Percentiles rank a stretch among this genome's conserved stretches.
These are phyloP conservation scores for Indicator indicator DNA, from an alignment of 2,113 vertebrate genomes.

Conservation along the genomic window DNA sequence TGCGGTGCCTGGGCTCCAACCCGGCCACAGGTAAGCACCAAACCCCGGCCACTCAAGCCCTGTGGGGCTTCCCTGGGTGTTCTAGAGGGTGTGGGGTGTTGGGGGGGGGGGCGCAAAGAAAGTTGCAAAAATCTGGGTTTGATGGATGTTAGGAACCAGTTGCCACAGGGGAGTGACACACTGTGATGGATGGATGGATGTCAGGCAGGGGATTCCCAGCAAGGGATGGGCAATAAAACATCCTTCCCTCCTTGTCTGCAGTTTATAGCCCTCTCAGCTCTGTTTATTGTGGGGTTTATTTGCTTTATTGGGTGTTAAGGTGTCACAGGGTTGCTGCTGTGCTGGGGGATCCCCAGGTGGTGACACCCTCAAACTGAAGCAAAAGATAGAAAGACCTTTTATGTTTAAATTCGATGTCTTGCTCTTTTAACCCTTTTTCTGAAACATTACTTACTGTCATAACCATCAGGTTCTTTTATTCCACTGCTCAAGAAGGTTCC, in stretches of 20 bases:
- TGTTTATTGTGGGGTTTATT: rapidly evolving
- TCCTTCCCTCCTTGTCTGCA: not conserved
- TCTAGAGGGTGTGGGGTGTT: not conserved
- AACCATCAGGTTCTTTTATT: not conserved
- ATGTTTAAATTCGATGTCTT: not conserved
- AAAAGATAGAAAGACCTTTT: not conserved
- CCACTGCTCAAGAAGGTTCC: not conserved
- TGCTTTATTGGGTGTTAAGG: not conserved
- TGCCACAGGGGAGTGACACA: rapidly evolving
- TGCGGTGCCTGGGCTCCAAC: not conserved
- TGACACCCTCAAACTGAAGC: rapidly evolving
- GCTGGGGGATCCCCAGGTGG: not conserved
- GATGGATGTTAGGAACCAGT: rapidly evolving
- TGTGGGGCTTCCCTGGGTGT: not conserved
- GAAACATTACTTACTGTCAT: rapidly evolving
- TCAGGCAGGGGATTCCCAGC: not conserved
- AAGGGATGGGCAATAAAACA: not conserved
- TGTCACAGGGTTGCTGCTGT: not conserved
- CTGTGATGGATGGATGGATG: not conserved
- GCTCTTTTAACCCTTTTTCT: not conserved
- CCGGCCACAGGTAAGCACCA: not conserved
- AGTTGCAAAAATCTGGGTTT: not conserved
- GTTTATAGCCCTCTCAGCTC: not conserved
- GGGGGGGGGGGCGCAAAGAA: not conserved
- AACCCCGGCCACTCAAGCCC: not conserved